phyloP scores from a whole-genome alignment of 2,113 vertebrate species.

The Petrocephalus zakoni region DNA sequence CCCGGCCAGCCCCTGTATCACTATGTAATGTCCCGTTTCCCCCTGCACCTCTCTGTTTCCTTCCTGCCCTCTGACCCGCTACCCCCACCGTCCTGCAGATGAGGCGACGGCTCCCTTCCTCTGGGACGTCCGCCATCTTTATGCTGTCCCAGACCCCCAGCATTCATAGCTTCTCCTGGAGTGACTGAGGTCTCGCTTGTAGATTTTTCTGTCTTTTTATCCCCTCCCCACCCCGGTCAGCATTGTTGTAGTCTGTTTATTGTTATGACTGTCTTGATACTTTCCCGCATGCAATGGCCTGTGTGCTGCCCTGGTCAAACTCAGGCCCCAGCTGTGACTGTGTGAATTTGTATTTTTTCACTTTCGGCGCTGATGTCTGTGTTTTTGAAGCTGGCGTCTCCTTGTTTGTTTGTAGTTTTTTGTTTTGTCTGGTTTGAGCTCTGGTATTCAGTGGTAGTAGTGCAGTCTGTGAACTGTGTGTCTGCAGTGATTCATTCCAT shows the following conservation, averaged over 20 bases:
- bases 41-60: neutral
- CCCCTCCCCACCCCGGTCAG: constrained; percentile 28
- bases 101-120: constrained; percentile 94
- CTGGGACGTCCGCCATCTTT: constrained; percentile 98
- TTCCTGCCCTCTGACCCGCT: neutral
- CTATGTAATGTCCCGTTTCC: neutral
- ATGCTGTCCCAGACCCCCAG: constrained; percentile 99
- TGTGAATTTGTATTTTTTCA: too few species aligned
- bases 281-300: constrained; percentile 13
- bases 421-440: neutral
- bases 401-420: neutral
- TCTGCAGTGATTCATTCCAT: neutral
- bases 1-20: neutral
- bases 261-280: constrained; percentile 45
- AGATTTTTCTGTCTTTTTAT: constrained; percentile 49
- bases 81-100: constrained; percentile 63
- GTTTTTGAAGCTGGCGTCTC: neutral
- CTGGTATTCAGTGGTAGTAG: neutral
- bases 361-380: neutral
- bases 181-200: constrained; percentile 93
- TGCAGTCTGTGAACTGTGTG: neutral
- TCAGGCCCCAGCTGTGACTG: neutral
- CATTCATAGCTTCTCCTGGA: constrained; percentile 99
- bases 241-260: constrained; percentile 23
- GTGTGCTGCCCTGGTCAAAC: neutral